Base-by-base conservation (phyloP, 2,113 vertebrate genomes). In the Anguilla rostrata region DNA sequence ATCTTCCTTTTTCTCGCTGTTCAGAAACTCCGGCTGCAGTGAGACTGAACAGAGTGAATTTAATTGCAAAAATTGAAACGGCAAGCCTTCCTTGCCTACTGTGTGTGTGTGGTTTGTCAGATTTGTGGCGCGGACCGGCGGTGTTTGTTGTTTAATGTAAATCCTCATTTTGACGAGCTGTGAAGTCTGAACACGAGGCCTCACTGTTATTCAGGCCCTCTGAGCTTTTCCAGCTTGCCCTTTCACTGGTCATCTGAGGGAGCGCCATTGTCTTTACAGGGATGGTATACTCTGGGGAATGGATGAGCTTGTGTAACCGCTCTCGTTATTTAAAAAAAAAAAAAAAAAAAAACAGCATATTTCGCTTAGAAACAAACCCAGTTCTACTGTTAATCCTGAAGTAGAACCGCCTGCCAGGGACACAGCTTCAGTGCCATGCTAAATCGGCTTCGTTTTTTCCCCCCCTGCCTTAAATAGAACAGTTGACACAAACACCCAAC, bases 201-300 rank as follows among this genome's bases (percentile, higher is more conserved):
- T 80, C 34, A 34, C 46, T 39, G 29, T 57, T 79, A 53, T 79
- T 22, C 46, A 4, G 20, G n/a, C 39, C 15, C 60, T 20, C 26
- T 49, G 53, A 6, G 43, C 66, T 8, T 39, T 79, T 86, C 39
- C 22, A 11, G 1, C 79, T 39, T 34, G 86, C 81, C 43, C 83
- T 85, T 88, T 87, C 26, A 18, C 87, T 9, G 82, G 90, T 87
- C 86, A 87, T 90, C 88, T 75, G 87, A 80, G 22, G 87, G 87
- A 84, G 86, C 78, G 88, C 90, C 91, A 90, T 92, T 91, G 90
- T 92, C 92, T 91, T 92, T 92, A 93, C 93, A 90, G 85, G 7
- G 87, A 87, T 87, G 90, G 87, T 90, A 87, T 92, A 78, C 75
- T 87, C 89, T 83, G 57, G 87, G 92, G 93, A 92, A 92, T 92